These are phyloP conservation scores for Acrobasis repandana DNA, from an alignment of 2,888 invertebrate genomes.

Conservation along the genomic window DNA sequence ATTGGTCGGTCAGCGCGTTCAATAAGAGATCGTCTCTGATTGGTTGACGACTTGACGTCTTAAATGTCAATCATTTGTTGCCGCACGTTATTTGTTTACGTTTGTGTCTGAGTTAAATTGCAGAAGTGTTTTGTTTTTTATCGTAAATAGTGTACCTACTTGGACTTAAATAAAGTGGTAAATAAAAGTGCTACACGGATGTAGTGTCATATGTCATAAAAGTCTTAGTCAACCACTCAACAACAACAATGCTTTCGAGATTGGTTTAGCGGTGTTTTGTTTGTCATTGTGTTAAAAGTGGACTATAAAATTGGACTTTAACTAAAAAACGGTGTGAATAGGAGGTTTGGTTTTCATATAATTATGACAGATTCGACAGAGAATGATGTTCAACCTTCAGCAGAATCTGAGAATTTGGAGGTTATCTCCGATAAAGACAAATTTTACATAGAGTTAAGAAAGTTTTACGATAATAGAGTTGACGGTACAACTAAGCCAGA, in stretches of 20 bases:
- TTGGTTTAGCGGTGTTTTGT: conserved; percentile 25
- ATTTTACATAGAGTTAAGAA: conserved; percentile 27
- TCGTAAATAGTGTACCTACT: conserved; percentile 25
- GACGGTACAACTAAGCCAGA: conserved; percentile 18
- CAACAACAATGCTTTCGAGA: conserved; percentile 26
- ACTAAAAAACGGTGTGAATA: conserved; percentile 23
- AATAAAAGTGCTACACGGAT: conserved; percentile 27
- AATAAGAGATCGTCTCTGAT: too few relatives aligned
- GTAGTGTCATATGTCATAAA: conserved; percentile 25
- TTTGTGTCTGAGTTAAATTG: conserved; percentile 25
- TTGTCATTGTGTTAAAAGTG: conserved; percentile 26
- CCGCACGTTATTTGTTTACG: conserved; percentile 26
- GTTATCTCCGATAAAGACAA: conserved; percentile 18
- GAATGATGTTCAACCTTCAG: conserved; percentile 25
- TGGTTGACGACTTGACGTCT: conserved; percentile 26
- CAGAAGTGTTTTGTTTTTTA: conserved; percentile 24
- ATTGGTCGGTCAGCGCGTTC: too few relatives aligned
- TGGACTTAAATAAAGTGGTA: conserved; percentile 26
- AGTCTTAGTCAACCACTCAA: conserved; percentile 24
- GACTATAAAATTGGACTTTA: conserved; percentile 25
- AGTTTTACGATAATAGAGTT: conserved; percentile 26
- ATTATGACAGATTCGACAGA: conserved; percentile 25
- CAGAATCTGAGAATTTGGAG: conserved; percentile 27
- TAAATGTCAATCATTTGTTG: conserved; percentile 25
- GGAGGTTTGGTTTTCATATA: neutral